These are phyloP conservation scores for Falco naumanni DNA, from an alignment of 2,797 vertebrate genomes.

Conservation along the genomic window DNA sequence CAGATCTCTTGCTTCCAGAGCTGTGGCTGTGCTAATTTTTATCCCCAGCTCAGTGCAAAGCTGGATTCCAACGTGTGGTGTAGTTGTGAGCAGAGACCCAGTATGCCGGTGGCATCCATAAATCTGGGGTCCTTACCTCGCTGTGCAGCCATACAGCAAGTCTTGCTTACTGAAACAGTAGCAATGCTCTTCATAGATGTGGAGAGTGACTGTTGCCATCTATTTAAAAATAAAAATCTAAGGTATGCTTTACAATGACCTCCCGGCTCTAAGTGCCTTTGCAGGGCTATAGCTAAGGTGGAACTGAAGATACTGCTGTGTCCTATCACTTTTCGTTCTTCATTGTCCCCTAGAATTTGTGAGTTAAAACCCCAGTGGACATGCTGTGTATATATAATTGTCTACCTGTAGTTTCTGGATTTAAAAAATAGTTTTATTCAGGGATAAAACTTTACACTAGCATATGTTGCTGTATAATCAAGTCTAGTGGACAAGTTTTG, in stretches of 20 bases:
- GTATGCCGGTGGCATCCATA: neutral
- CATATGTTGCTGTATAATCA: neutral
- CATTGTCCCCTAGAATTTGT: neutral
- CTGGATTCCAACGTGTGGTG: neutral
- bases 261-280: neutral
- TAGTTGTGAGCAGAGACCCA: neutral
- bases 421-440: slow-evolving; percentile 25
- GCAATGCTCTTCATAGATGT: neutral
- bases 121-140: neutral
- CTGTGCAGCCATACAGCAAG: neutral
- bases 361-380: neutral
- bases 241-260: neutral
- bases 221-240: neutral
- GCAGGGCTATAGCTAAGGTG: neutral
- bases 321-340: neutral
- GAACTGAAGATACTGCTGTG: neutral
- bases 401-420: neutral
- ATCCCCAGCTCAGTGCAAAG: neutral
- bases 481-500: neutral
- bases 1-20: neutral
- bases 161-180: neutral
- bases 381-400: neutral
- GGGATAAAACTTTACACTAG: slow-evolving; percentile 22
- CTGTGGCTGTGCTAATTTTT: neutral
- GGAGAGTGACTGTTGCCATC: neutral